These are phyloP conservation scores for Polietes domitor DNA, from an alignment of 2,888 invertebrate genomes.

Conservation along the genomic window DNA sequence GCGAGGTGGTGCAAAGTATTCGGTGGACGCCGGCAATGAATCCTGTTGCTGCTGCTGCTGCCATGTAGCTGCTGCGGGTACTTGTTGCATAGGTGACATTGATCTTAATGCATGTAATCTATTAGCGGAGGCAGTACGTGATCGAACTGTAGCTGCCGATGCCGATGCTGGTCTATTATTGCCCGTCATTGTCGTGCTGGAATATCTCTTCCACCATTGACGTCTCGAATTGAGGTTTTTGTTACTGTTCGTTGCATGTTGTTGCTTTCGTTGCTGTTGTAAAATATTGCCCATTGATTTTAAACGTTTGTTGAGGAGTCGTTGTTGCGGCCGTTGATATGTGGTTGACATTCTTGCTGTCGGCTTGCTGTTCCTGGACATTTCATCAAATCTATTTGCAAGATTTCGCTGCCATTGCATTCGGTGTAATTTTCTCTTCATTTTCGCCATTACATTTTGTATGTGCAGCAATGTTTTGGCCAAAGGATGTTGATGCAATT, in stretches of 20 bases:
- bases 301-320: slow-evolving; percentile 57
- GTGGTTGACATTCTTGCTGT: slow-evolving; percentile 62
- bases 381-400: slow-evolving; percentile 63
- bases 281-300: slow-evolving; percentile 62
- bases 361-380: slow-evolving; percentile 51
- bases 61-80: slow-evolving; percentile 44
- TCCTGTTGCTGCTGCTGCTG: slow-evolving; percentile 42
- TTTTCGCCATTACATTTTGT: slow-evolving; percentile 65
- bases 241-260: slow-evolving; percentile 26
- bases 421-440: slow-evolving; percentile 67
- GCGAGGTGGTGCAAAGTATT: slow-evolving; percentile 48
- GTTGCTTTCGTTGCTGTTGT: slow-evolving; percentile 43
- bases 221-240: slow-evolving; percentile 51
- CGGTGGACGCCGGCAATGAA: background rate
- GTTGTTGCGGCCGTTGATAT: slow-evolving; percentile 73
- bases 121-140: slow-evolving; percentile 69
- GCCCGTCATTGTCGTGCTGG: slow-evolving; percentile 22
- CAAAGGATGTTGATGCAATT: slow-evolving; percentile 53
- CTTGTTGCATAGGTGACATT: slow-evolving; percentile 72
- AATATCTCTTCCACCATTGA: slow-evolving; percentile 60
- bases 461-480: slow-evolving; percentile 44
- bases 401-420: slow-evolving; percentile 56
- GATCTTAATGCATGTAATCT: slow-evolving; percentile 77
- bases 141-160: slow-evolving; percentile 30
- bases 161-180: slow-evolving; percentile 47